Evolutionary conservation across 2,888 invertebrate genomes (phyloP).

Genomic region (Stenodera caucasica): DNA sequence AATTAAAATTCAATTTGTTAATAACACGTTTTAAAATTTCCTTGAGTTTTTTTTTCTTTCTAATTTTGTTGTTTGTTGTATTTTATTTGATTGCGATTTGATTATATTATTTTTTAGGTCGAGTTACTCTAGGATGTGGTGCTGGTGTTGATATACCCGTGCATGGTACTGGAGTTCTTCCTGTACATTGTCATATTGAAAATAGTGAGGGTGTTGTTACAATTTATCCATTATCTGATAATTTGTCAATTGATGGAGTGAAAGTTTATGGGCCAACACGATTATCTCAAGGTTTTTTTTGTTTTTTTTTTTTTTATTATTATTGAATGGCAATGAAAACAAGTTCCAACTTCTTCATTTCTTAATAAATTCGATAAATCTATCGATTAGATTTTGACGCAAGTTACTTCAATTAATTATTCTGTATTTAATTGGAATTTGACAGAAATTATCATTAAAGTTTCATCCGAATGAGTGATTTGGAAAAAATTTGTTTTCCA

Average conservation of each 20-base stretch:
- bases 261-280: conserved; percentile 72
- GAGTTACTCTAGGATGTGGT: conserved; percentile 78
- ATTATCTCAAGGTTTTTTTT: conserved; percentile 74
- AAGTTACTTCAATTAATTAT: no score
- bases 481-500: no score
- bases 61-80: not conserved
- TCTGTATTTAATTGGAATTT: no score
- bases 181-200: conserved; percentile 85
- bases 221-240: conserved; percentile 68
- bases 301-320: not conserved
- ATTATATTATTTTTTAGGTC: conserved; percentile 66
- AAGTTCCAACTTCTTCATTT: no score
- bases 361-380: no score
- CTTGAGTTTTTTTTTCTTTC: not conserved
- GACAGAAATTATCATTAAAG: no score
- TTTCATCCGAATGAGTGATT: no score
- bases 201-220: conserved; percentile 82
- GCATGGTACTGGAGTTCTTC: conserved; percentile 82
- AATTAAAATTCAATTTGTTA: conserved; percentile 3
- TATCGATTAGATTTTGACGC: no score
- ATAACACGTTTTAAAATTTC: not conserved
- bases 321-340: no score
- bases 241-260: conserved; percentile 70
- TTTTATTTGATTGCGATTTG: not conserved
- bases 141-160: conserved; percentile 81